Percentiles rank a stretch among this genome's conserved stretches.
phyloP scores from a whole-genome alignment of 2,113 vertebrate genomes.

The Aegypius monachus region DNA sequence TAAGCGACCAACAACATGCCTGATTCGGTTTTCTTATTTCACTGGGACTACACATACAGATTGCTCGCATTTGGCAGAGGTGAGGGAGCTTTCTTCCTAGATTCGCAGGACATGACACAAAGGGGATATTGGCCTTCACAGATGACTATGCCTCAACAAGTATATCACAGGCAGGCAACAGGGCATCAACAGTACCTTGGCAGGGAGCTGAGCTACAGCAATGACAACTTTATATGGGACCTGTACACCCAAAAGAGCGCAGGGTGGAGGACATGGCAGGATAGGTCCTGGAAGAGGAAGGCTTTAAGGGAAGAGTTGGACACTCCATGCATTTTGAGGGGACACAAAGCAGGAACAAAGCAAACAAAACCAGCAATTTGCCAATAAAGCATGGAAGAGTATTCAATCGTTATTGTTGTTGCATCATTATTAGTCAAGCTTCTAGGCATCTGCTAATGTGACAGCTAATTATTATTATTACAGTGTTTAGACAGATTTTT shows the following conservation, averaged over 20 bases:
- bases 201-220: background rate
- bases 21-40: background rate
- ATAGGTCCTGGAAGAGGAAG: background rate
- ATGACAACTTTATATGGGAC: background rate
- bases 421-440: constrained; percentile 40
- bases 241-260: background rate
- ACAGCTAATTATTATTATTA: background rate
- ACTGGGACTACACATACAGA: background rate
- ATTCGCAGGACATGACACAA: background rate
- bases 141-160: background rate
- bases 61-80: background rate
- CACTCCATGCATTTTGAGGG: background rate
- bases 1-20: background rate
- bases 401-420: background rate
- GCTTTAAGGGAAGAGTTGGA: background rate
- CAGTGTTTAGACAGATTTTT: background rate
- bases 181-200: background rate
- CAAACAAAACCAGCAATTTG: background rate
- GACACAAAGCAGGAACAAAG: background rate
- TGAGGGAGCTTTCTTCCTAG: background rate
- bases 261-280: background rate
- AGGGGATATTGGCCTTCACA: background rate
- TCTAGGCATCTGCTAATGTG: background rate
- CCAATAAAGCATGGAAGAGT: background rate
- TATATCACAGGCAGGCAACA: background rate